Evolutionary conservation across 1,140 invertebrate species (phyloP).

Genomic region (Melanaphis sacchari): DNA sequence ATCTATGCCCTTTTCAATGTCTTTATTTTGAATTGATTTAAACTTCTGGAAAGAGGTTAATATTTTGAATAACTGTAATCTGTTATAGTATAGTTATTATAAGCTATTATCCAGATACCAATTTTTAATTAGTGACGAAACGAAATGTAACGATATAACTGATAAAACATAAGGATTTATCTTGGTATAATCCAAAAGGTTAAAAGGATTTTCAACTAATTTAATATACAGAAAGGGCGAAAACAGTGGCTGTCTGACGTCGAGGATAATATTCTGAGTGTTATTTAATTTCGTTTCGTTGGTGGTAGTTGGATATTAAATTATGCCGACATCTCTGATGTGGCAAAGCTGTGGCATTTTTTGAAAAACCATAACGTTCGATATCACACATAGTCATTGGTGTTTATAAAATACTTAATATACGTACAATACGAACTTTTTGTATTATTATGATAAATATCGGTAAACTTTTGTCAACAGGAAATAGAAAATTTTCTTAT

Average conservation of each 20-base stretch:
- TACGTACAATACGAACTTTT: neutral
- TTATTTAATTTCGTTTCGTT: conserved; percentile 11
- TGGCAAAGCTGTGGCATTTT: neutral
- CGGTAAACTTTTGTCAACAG: neutral
- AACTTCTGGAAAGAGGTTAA: neutral
- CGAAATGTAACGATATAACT: neutral
- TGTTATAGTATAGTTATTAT: neutral
- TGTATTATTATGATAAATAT: neutral
- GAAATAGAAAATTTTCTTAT: neutral
- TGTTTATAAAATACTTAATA: neutral
- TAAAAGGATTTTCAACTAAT: neutral
- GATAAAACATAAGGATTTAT: neutral
- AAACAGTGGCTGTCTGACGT: neutral
- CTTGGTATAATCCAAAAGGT: neutral
- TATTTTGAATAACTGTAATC: neutral
- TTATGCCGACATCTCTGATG: neutral
- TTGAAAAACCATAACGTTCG: neutral
- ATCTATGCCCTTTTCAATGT: neutral
- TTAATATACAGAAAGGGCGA: neutral
- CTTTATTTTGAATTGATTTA: neutral
- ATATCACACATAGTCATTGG: neutral
- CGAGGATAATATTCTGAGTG: neutral
- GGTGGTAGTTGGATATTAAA: neutral
- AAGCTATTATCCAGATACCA: neutral
- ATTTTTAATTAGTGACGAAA: neutral